A percentile compares a stretch with the other conserved stretches of the same genome.
phyloP scores from a whole-genome alignment of 2,113 vertebrate genomes.

The Leptosomus discolor region DNA sequence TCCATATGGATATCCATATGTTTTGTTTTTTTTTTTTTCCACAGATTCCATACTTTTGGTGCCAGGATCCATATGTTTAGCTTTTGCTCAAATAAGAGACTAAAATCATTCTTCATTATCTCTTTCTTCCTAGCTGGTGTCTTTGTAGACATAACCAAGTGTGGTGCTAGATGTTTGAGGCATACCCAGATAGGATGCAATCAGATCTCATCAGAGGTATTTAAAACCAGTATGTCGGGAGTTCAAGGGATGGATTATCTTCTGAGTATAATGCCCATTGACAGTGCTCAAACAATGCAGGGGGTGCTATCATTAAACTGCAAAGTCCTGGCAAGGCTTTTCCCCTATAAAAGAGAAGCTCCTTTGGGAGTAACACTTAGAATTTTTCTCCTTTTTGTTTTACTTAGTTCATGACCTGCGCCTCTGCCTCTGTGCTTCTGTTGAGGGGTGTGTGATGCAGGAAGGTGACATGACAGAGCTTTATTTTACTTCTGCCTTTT shows the following conservation, averaged over 20 bases:
- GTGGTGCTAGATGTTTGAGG: not conserved
- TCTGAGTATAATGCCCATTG: constrained; percentile 34
- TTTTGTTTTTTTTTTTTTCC: too few relatives aligned
- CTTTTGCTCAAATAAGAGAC: constrained; percentile 75
- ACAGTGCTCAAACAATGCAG: constrained; percentile 1
- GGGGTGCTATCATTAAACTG: constrained; percentile 44
- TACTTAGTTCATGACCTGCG: not conserved
- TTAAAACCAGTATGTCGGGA: constrained; percentile 16
- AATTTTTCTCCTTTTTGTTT: constrained; percentile 2
- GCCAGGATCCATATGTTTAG: constrained; percentile 75
- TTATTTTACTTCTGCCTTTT: constrained; percentile 12
- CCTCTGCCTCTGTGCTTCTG: not conserved
- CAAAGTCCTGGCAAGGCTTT: not conserved
- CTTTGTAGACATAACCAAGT: constrained; percentile 50
- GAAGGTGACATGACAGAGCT: not conserved
- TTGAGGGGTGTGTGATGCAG: not conserved
- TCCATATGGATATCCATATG: constrained; percentile 78
- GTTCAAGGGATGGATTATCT: constrained; percentile 42
- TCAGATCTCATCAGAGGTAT: constrained; percentile 1
- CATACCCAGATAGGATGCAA: not conserved
- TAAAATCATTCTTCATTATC: constrained; percentile 74
- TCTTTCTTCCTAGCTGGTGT: constrained; percentile 67
- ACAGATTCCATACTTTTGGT: constrained; percentile 76
- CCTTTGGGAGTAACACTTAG: not conserved
- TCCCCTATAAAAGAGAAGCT: not conserved